phyloP scores from a whole-genome alignment of 2,888 invertebrate species.

The Drosophila multiciliata region DNA sequence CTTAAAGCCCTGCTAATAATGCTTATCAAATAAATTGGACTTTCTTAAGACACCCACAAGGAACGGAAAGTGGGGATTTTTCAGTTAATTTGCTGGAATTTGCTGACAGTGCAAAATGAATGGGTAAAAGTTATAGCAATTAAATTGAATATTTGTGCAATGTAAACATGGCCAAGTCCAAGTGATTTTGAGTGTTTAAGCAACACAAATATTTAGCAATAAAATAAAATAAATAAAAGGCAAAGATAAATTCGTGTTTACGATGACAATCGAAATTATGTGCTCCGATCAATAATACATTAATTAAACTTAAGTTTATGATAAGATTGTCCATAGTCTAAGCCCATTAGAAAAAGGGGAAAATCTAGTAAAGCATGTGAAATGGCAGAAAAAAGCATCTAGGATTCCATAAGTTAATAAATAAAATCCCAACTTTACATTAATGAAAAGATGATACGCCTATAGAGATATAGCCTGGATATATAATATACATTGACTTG shows the following conservation, averaged over 20 bases:
- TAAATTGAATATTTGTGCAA: background rate
- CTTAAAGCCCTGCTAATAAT: slow-evolving; percentile 37
- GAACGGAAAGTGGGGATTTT: slow-evolving; percentile 23
- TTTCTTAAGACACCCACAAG: slow-evolving; percentile 23
- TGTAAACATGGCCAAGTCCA: background rate
- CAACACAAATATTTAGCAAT: background rate
- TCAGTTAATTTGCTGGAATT: slow-evolving; percentile 8
- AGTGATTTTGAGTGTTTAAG: background rate
- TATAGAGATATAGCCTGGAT: background rate
- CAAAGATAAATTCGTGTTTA: background rate
- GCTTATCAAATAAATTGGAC: slow-evolving; percentile 58
- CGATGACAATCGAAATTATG: background rate
- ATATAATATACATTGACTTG: background rate
- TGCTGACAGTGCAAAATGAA: slow-evolving; percentile 52
- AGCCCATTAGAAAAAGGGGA: background rate
- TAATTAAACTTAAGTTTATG: background rate
- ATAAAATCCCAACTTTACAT: background rate
- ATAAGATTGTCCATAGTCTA: background rate
- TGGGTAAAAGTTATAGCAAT: slow-evolving; percentile 24
- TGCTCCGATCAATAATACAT: background rate
- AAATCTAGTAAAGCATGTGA: background rate
- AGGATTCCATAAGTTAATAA: background rate
- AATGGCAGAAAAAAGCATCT: background rate
- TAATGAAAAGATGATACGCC: background rate
- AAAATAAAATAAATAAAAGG: slow-evolving; percentile 2